Evolutionary conservation across 2,888 invertebrate genomes (phyloP), one percentile per base, ranked within the genome.

Genomic region (Loripinus fragilis): DNA sequence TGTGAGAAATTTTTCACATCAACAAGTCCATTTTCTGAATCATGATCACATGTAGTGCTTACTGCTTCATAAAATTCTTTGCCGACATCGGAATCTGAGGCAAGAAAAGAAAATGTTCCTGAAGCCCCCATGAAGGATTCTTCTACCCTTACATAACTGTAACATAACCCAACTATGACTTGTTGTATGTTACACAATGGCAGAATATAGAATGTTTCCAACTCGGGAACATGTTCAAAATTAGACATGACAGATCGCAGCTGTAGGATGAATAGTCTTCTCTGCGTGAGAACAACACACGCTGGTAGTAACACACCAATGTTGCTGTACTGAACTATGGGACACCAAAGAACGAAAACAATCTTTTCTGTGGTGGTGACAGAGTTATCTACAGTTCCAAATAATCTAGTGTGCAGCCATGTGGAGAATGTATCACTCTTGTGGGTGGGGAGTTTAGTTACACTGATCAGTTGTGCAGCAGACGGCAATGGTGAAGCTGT

Each of bases 171-270:
- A 38, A 92, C 78, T n/a, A 92, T 80, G 0, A 91, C 74, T 74
- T 92, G 90, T 71, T 92, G 90, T 23, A 93, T 87, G 85, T 92
- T 92, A 64, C 87, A 83, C 42, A 92, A 76, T 0, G 91, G 91
- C 7, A 93, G 83, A 66, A 91, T 91, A 42, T 91, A 88, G 55
- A 90, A 88, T 20, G 92, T 90, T 42, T 89, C 85, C 68, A 92
- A 75, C 3, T 89, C 88, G 0, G 92, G 91, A n/a, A 90, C 83
- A 12, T 85, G 87, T 8, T 83, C 83, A 52, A 87, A 88, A 20
- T 83, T 87, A 15, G 88, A 83, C 15, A 86, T 81, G 28, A 81
- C 66, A 50, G 78, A 79, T 33, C 84, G 84, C 55, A 91, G 76
- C 65, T 86, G 81, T 45, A 91, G 86, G 20, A 91, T 85, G 69